Percentiles rank a stretch among this genome's conserved stretches.
These are phyloP conservation scores for Colletes latitarsis DNA, from an alignment of 1,140 invertebrate species.

Conservation along the genomic window DNA sequence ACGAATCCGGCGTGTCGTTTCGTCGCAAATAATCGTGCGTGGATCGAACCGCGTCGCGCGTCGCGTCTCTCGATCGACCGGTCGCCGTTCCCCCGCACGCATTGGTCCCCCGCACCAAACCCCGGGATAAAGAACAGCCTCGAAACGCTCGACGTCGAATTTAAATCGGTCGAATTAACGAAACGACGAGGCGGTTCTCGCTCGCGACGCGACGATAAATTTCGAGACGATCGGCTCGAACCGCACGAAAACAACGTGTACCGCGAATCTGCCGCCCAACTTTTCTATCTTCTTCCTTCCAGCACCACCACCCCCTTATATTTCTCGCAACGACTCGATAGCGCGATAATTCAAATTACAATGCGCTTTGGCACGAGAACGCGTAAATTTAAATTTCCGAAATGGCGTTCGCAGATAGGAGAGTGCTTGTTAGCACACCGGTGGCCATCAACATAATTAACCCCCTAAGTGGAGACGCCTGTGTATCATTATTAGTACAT, in stretches of 20 bases:
- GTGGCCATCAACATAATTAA: conserved; percentile 74
- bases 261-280: background rate
- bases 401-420: conserved; percentile 51
- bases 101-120: too few species aligned
- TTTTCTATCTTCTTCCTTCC: background rate
- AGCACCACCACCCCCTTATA: background rate
- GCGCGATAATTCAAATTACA: conserved; percentile 53
- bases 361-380: background rate
- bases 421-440: conserved; percentile 56
- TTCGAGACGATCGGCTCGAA: conserved; percentile 12
- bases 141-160: conserved; percentile 31
- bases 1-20: conserved; percentile 42
- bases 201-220: conserved; percentile 39
- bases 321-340: background rate
- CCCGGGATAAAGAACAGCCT: background rate
- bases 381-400: conserved; percentile 65
- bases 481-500: conserved; percentile 75
- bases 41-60: conserved; percentile 26
- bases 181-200: conserved; percentile 41
- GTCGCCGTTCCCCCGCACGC: background rate
- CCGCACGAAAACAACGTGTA: background rate
- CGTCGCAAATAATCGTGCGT: conserved; percentile 44
- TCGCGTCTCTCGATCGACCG: conserved; percentile 15
- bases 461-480: conserved; percentile 70
- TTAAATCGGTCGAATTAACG: conserved; percentile 52